These are phyloP conservation scores for Idaea straminata DNA, from an alignment of 2,888 invertebrate genomes.

Conservation along the genomic window DNA sequence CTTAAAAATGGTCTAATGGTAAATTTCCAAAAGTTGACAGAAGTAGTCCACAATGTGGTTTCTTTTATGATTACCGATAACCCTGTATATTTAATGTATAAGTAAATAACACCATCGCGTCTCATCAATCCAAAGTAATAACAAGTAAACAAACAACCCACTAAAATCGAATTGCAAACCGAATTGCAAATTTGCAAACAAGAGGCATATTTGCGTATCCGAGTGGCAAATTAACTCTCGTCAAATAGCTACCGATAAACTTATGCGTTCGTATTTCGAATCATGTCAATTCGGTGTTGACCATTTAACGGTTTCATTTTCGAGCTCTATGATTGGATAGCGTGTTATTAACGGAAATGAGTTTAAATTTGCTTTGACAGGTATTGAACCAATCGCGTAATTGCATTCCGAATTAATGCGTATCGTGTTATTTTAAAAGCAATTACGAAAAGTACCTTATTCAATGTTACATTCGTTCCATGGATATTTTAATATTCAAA, in stretches of 20 bases:
- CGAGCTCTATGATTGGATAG: conserved; percentile 15
- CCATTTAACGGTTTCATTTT: conserved; percentile 12
- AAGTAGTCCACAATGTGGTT: no score
- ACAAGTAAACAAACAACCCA: conserved; percentile 8
- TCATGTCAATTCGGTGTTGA: conserved; percentile 13
- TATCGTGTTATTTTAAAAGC: background rate
- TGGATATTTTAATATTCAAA: background rate
- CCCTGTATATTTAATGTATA: background rate
- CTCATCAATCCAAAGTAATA: conserved; percentile 1
- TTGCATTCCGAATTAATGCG: background rate
- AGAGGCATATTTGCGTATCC: conserved; percentile 8
- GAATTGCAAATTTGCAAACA: conserved; percentile 12
- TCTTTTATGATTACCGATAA: no score
- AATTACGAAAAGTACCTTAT: background rate
- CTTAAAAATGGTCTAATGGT: no score
- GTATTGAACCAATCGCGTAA: conserved; percentile 5
- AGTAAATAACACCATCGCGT: background rate
- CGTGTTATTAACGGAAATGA: conserved; percentile 7
- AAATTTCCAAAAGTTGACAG: no score
- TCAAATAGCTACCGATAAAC: conserved; percentile 21
- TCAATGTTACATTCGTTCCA: background rate
- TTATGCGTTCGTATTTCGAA: conserved; percentile 14
- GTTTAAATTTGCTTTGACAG: conserved; percentile 12
- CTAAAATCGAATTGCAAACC: conserved; percentile 16
- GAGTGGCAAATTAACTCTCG: conserved; percentile 17